Evolutionary conservation across 2,888 invertebrate species (phyloP).

Genomic region (Trichogramma dendrolimi): DNA sequence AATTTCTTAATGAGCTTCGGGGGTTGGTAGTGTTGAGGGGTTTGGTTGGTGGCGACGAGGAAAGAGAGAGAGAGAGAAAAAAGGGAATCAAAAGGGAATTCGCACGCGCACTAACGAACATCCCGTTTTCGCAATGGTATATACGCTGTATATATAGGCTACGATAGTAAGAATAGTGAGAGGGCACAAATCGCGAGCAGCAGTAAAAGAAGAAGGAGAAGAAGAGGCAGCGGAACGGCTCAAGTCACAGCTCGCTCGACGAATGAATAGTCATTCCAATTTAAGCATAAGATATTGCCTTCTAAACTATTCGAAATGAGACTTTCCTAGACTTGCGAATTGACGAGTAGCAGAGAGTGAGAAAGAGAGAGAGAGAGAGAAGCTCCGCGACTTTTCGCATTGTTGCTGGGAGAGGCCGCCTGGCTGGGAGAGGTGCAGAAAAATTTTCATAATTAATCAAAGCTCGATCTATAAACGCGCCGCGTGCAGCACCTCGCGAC

Average conservation of each 20-base stretch:
- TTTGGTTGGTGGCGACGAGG: constrained; percentile 1
- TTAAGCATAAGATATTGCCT: constrained; percentile 17
- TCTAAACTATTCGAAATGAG: constrained; percentile 13
- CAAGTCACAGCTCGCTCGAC: neutral
- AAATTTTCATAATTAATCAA: too few relatives aligned
- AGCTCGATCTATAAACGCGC: too few relatives aligned
- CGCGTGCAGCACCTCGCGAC: too few relatives aligned
- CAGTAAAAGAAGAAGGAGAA: too few relatives aligned
- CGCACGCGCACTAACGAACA: constrained; percentile 23
- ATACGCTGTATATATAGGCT: too few relatives aligned
- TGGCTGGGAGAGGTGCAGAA: too few relatives aligned
- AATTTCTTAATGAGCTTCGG: constrained; percentile 22
- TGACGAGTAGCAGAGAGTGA: too few relatives aligned
- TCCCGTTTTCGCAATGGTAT: constrained; percentile 7
- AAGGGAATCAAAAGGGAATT: neutral
- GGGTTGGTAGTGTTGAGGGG: constrained; percentile 16
- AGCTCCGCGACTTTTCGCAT: neutral
- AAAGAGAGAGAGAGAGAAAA: neutral
- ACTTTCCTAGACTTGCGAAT: neutral
- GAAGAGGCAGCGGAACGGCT: too few relatives aligned
- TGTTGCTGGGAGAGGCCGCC: too few relatives aligned
- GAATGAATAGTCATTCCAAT: constrained; percentile 21
- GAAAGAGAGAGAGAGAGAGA: too few relatives aligned
- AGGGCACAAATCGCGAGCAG: too few relatives aligned
- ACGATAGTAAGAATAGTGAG: too few relatives aligned